Conservation (phyloP, 2,888 invertebrate genomes). For the Meiosimyza decipiens region DNA sequence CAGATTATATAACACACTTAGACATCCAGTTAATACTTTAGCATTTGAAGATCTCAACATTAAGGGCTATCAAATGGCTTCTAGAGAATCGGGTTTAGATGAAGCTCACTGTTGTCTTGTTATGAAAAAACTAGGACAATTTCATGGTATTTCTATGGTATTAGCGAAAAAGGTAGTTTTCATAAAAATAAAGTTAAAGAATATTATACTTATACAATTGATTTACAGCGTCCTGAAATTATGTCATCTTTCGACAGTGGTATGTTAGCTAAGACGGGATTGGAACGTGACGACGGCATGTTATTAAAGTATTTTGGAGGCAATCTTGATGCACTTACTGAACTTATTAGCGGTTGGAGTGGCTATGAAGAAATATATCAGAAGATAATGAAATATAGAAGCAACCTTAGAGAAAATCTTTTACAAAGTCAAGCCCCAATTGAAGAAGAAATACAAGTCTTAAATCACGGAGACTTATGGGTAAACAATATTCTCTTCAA, state of each 20-base stretch:
- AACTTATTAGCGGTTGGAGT: constrained; percentile 63
- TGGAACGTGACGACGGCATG: constrained; percentile 48
- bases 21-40: constrained; percentile 54
- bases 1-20: constrained; percentile 56
- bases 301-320: constrained; percentile 50
- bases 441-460: constrained; percentile 59
- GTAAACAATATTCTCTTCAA: constrained; percentile 69
- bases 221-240: constrained; percentile 39
- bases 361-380: constrained; percentile 65
- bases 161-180: constrained; percentile 67
- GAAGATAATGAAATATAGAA: constrained; percentile 54
- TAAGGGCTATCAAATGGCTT: constrained; percentile 68
- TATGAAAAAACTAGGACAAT: constrained; percentile 68
- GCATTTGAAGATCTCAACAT: constrained; percentile 65
- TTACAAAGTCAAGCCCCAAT: constrained; percentile 51
- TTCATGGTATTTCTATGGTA: constrained; percentile 70
- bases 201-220: neutral
- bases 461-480: constrained; percentile 70
- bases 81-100: constrained; percentile 69
- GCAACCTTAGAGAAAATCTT: constrained; percentile 49
- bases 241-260: constrained; percentile 50
- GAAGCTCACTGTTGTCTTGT: constrained; percentile 68
- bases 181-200: neutral
- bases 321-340: constrained; percentile 51
- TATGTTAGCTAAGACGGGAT: constrained; percentile 49